A percentile compares a stretch with the other conserved stretches of the same genome.
Evolutionary conservation across 2,113 vertebrate genomes (phyloP).

Genomic region (Rhizomys pruinosus): DNA sequence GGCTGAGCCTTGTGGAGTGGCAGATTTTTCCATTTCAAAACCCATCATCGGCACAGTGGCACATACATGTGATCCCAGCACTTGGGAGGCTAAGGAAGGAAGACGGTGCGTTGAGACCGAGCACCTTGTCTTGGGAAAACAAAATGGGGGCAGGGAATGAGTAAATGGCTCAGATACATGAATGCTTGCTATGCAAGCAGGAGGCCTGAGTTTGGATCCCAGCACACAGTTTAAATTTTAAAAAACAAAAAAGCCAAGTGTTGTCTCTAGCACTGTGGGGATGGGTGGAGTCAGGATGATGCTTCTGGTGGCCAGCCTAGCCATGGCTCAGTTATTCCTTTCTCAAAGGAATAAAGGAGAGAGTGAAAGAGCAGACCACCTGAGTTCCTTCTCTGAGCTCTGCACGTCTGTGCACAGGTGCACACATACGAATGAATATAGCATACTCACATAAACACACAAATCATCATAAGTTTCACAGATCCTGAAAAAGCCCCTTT

Average conservation of each 20-base stretch:
- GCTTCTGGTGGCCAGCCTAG: not conserved
- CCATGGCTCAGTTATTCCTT: not conserved
- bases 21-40: not conserved
- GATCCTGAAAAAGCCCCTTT: slow-evolving; percentile 15
- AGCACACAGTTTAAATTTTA: not conserved
- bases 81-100: not conserved
- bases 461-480: not conserved
- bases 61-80: not conserved
- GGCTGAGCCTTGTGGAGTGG: not conserved
- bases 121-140: not conserved
- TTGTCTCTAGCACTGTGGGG: not conserved
- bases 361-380: not conserved
- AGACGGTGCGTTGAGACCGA: not conserved
- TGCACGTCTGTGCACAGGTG: rapidly evolving
- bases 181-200: not conserved
- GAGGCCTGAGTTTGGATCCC: no score
- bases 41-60: not conserved
- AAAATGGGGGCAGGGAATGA: not conserved
- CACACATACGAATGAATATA: no score
- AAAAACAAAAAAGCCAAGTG: not conserved
- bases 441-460: not conserved
- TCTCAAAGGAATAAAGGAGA: not conserved
- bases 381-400: not conserved
- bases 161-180: not conserved
- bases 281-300: not conserved